These are phyloP conservation scores for Monochamus saltuarius DNA, from an alignment of 1,140 invertebrate genomes.

Conservation along the genomic window DNA sequence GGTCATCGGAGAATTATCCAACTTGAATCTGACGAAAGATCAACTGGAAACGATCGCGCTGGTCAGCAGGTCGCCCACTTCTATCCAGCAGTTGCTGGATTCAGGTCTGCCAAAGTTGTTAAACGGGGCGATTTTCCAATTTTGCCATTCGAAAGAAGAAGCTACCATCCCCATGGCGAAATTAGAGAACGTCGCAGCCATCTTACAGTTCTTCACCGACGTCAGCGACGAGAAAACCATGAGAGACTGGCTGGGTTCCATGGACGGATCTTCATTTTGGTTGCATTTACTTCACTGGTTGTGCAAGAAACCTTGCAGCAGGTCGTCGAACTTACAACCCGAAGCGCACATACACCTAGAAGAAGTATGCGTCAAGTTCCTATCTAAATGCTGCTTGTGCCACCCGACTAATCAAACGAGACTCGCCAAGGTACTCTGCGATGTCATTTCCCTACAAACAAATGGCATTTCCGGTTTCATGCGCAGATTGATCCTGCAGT, in stretches of 20 bases:
- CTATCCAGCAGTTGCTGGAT: constrained; percentile 72
- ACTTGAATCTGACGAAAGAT: constrained; percentile 60
- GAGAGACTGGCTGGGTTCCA: constrained; percentile 82
- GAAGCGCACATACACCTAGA: constrained; percentile 66
- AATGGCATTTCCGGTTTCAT: constrained; percentile 82
- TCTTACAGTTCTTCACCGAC: constrained; percentile 79
- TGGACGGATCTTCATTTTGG: constrained; percentile 81
- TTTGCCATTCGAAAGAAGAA: constrained; percentile 51
- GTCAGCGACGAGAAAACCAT: constrained; percentile 77
- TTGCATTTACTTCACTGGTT: constrained; percentile 73
- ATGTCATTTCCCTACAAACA: constrained; percentile 70
- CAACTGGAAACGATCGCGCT: constrained; percentile 74
- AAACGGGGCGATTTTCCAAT: constrained; percentile 60
- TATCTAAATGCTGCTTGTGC: constrained; percentile 78
- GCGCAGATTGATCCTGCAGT: constrained; percentile 78
- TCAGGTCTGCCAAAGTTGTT: constrained; percentile 73
- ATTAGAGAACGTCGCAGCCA: constrained; percentile 60
- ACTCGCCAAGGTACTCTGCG: constrained; percentile 74
- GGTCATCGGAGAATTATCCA: constrained; percentile 51
- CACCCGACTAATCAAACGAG: constrained; percentile 82
- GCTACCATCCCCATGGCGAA: constrained; percentile 51
- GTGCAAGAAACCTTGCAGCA: constrained; percentile 59
- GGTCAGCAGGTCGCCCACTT: constrained; percentile 73
- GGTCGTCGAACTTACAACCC: constrained; percentile 55
- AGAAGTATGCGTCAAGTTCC: constrained; percentile 72